Base-by-base conservation (phyloP, 2,113 vertebrate genomes). In the Porphyrio hochstetteri region DNA sequence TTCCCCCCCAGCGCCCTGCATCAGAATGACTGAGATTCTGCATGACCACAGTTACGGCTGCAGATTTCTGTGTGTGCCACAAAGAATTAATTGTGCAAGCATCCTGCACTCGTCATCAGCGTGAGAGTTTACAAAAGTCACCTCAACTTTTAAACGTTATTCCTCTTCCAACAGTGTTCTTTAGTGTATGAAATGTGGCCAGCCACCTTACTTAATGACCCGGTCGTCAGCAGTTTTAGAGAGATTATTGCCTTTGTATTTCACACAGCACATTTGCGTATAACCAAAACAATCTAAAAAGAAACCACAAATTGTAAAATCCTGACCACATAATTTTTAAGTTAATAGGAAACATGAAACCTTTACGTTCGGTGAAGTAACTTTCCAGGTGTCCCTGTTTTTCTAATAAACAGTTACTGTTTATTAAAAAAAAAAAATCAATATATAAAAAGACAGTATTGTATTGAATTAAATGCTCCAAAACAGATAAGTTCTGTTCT, bases 71-170 rank as follows among this genome's bases (percentile, higher is more conserved):
- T 86, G 75, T 0, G 2, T 92, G 88, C 89, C 88, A 95, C 95
- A 97, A 96, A 94, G 94, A 94, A 96, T 95, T 96, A 95, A 96
- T 96, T 97, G 95, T 96, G 93, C 91, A 94, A 85, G 92, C 95
- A 77, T 96, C 93, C 84, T 79, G 40, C 67, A 11, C 93, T 96
- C 86, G 69, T 96, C 93, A 96, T 96, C 96, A 80, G 46, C 28
- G 60, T 63, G 82, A 72, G 80, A 72, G 89, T 89, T 96, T 94
- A 90, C 63, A 86, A 81, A 97, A 96, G 86, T 94, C 94, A 96
- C 96, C 93, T 97, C 96, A 96, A 95, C 93, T 96, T 97, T 90
- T 84, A 93, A 93, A 94, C 89, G 74, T 94, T 92, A 95, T 92
- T 94, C 88, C 88, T 96, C 90, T 83, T 96, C 94, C 92, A 97